These are phyloP conservation scores for Coelopa frigida DNA, from an alignment of 1,140 invertebrate species.

Conservation along the genomic window DNA sequence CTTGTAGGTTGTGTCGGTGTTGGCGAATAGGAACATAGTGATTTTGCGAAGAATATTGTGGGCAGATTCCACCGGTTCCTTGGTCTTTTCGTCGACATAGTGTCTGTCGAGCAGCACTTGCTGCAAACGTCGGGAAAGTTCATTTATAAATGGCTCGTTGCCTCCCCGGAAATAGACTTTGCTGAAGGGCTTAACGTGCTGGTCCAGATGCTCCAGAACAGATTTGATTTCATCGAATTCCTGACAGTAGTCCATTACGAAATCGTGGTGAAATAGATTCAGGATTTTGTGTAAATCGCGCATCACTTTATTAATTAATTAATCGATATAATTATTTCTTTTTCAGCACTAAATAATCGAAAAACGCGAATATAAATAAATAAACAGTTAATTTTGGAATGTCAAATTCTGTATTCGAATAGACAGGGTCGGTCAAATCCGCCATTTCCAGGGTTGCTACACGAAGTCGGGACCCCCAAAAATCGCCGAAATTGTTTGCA, in stretches of 20 bases:
- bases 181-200: slow-evolving; percentile 15
- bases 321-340: too few relatives aligned
- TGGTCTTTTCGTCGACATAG: slow-evolving; percentile 10
- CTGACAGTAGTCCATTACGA: slow-evolving; percentile 19
- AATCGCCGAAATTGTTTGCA: too few relatives aligned
- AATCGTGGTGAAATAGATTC: slow-evolving; percentile 9
- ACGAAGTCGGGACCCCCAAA: too few relatives aligned
- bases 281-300: slow-evolving; percentile 15
- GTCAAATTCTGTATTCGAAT: too few relatives aligned
- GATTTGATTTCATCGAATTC: slow-evolving; percentile 18
- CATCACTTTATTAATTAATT: too few relatives aligned
- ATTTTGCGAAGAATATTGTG: slow-evolving; percentile 16
- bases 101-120: slow-evolving; percentile 15
- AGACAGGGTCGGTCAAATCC: too few relatives aligned
- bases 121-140: slow-evolving; percentile 8
- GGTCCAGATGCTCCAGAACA: slow-evolving; percentile 14
- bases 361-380: too few relatives aligned
- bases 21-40: slow-evolving; percentile 17
- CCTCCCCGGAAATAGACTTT: slow-evolving; percentile 20
- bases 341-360: too few relatives aligned
- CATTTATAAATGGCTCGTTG: slow-evolving; percentile 18
- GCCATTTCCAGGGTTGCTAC: too few relatives aligned
- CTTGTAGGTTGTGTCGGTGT: slow-evolving; percentile 20
- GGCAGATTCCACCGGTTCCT: slow-evolving; percentile 5
- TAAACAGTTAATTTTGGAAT: too few relatives aligned